phyloP scores from a whole-genome alignment of 1,140 invertebrate species.

The Ctenoplectra terminalis region DNA sequence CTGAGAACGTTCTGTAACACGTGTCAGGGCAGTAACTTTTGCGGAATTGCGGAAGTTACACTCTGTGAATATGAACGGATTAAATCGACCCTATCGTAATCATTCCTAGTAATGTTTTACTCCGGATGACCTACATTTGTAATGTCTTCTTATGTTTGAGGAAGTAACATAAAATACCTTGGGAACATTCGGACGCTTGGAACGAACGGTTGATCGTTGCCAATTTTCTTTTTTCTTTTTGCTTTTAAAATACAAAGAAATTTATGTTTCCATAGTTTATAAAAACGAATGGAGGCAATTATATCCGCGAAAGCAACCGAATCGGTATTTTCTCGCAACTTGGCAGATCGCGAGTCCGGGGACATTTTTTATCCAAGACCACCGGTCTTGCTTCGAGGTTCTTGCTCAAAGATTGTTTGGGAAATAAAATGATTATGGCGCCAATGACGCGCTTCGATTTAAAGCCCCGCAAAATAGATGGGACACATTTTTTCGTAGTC shows the following conservation, averaged over 20 bases:
- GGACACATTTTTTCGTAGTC: slow-evolving; percentile 52
- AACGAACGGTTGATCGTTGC: too few relatives aligned
- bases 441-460: slow-evolving; percentile 53
- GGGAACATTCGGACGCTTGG: too few relatives aligned
- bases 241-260: not conserved
- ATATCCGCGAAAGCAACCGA: not conserved
- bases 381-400: not conserved
- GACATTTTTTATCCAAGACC: not conserved
- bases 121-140: not conserved
- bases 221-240: too few relatives aligned
- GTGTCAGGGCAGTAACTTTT: not conserved
- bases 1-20: not conserved
- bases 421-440: slow-evolving; percentile 16
- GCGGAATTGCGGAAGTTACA: not conserved
- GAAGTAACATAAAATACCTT: too few relatives aligned
- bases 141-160: not conserved
- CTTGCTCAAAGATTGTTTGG: slow-evolving; percentile 11
- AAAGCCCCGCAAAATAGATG: slow-evolving; percentile 59
- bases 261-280: not conserved
- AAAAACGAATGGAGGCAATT: not conserved
- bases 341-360: not conserved
- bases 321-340: not conserved
- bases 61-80: not conserved
- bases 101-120: not conserved
- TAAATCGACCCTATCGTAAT: not conserved